Base-by-base conservation (phyloP, 2,113 vertebrate species). In the Herpailurus yagouaroundi region DNA sequence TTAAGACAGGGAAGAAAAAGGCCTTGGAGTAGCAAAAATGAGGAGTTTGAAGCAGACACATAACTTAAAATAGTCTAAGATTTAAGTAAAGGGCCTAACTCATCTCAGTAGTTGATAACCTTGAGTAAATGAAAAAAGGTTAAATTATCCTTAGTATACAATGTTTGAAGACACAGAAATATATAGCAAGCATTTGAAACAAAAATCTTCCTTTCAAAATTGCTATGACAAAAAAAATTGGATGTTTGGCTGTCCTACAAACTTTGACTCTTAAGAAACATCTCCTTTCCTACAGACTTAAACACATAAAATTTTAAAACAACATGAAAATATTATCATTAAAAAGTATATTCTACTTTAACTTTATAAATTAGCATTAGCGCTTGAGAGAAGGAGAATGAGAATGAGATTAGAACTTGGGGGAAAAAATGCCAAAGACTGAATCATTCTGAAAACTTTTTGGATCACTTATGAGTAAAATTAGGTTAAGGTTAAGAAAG, bases 401-500 rank as follows among this genome's bases (percentile, higher is more conserved):
- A 90, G 8, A 84, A 89, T 81, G 19, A 87, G 21, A 88, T 88
- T 66, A 93, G 82, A 96, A 91, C 21, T 79, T 93, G 27, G 41
- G 33, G 41, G 83, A n/a, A 66, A 93, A 83, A 96, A 88, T 93
- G 63, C 21, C 52, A 45, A 95, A 87, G 69, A 87, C 4, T 50
- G 60, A 82, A 79, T 93, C n/a, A 89, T 92, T 83, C 23, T 83
- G 15, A 80, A 95, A 83, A 82, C 21, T 66, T 91, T 95, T 31
- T 83, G 9, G 48, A 60, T 16, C 23, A 79, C 27, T 92, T 57
- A 63, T 83, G 29, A 97, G 90, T 74, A 96, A 95, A 91, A 87
- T 91, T 76, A 93, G 60, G 69, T 38, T 87, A 93, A 87, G 14
- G 18, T 90, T 95, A 90, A 94, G 33, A 92, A 57, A 93, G 25